Evolutionary conservation across 30 jellyfish, hydroid and myxozoan species (phyloP).

Genomic region (Clytia hemisphaerica): DNA sequence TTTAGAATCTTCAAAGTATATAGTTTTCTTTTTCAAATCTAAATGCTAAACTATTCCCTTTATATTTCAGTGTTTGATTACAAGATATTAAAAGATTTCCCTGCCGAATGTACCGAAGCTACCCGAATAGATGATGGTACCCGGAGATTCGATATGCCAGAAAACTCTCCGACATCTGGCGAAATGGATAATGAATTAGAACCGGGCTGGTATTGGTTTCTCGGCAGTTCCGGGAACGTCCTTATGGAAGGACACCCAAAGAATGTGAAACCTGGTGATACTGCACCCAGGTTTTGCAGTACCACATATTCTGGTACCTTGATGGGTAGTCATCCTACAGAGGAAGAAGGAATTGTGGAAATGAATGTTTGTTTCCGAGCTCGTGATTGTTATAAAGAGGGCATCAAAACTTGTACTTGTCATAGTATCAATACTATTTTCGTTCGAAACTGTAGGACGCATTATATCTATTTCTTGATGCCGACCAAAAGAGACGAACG

Average conservation of each 20-base stretch:
- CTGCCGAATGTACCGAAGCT: conserved; percentile 33
- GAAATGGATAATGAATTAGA: conserved; percentile 26
- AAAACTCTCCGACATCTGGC: conserved; percentile 30
- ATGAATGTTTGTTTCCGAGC: conserved; percentile 54
- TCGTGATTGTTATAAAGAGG: conserved; percentile 23
- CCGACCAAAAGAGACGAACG: conserved; percentile 13
- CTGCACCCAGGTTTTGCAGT: conserved; percentile 50
- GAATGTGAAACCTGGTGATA: neutral
- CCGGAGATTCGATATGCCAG: neutral
- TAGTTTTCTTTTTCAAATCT: no score
- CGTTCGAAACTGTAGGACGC: conserved; percentile 45
- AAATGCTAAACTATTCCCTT: no score
- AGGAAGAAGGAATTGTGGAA: conserved; percentile 50
- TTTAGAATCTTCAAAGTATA: no score
- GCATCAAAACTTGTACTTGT: conserved; percentile 14
- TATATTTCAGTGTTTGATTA: neutral
- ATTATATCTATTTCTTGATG: conserved; percentile 37
- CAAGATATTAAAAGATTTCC: neutral
- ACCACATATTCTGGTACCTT: conserved; percentile 44
- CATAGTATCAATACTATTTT: conserved; percentile 2
- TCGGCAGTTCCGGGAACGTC: conserved; percentile 42
- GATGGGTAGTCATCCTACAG: conserved; percentile 50
- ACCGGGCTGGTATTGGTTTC: conserved; percentile 44
- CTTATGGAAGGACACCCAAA: conserved; percentile 34
- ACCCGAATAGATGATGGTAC: conserved; percentile 16